These are phyloP conservation scores for Agriopis aurantiaria DNA, from an alignment of 2,888 invertebrate genomes.

Conservation along the genomic window DNA sequence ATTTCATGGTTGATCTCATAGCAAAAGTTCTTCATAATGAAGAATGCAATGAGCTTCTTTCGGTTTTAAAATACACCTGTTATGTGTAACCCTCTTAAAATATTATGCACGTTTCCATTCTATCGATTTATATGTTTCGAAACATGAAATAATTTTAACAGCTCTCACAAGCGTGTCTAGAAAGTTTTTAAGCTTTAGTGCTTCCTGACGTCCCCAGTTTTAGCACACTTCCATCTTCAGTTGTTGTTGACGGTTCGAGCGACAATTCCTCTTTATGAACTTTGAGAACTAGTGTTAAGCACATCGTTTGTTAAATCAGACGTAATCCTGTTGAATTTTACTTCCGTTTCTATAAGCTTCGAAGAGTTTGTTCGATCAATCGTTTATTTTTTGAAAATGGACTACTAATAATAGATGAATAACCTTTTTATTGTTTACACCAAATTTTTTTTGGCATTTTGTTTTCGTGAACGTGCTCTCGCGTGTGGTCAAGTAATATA, in stretches of 20 bases:
- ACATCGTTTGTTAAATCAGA: conserved; percentile 23
- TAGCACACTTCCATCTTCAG: conserved; percentile 35
- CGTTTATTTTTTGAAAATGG: background rate
- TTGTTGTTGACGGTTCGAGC: conserved; percentile 32
- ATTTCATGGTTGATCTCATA: no score
- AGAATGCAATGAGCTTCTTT: no score
- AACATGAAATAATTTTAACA: conserved; percentile 32
- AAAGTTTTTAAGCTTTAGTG: conserved; percentile 43
- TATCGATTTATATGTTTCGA: background rate
- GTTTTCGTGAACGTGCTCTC: background rate
- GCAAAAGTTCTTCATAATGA: no score
- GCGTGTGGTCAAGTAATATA: no score
- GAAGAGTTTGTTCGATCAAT: background rate
- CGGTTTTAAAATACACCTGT: no score
- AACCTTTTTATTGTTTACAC: no score
- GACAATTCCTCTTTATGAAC: conserved; percentile 27
- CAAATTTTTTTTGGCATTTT: background rate
- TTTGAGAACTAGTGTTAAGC: conserved; percentile 22
- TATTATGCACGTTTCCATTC: background rate
- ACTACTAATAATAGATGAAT: no score
- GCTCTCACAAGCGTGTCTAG: conserved; percentile 24
- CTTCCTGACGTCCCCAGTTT: conserved; percentile 34
- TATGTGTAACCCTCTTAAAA: no score
- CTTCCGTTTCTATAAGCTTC: conserved; percentile 12
- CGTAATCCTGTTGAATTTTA: conserved; percentile 9